These are phyloP conservation scores for Lypha dubia DNA, from an alignment of 2,888 invertebrate species.

Conservation along the genomic window DNA sequence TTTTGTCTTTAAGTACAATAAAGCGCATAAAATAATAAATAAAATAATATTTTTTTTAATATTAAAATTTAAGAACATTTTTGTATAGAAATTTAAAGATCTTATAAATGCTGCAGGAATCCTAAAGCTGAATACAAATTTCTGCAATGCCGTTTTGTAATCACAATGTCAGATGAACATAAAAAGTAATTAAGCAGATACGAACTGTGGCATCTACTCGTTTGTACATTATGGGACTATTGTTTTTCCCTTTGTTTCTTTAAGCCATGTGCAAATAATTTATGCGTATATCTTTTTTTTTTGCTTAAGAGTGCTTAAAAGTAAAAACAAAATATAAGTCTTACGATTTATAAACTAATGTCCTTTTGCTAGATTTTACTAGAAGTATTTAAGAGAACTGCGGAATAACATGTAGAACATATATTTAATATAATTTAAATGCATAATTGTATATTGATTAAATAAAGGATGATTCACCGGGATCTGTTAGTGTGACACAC, in stretches of 20 bases:
- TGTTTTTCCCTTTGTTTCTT: slow-evolving; percentile 28
- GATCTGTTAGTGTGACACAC: too few species aligned
- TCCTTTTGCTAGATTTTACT: neutral
- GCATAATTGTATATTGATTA: slow-evolving; percentile 1
- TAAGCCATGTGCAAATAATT: slow-evolving; percentile 25
- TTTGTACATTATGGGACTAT: slow-evolving; percentile 33
- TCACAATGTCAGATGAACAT: slow-evolving; percentile 49
- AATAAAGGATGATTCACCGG: too few species aligned
- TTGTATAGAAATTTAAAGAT: neutral
- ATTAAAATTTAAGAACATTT: neutral
- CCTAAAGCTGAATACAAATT: neutral
- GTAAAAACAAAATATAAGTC: neutral
- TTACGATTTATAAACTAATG: too few species aligned
- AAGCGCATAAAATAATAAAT: too few species aligned
- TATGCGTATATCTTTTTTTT: neutral
- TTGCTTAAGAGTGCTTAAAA: too few species aligned
- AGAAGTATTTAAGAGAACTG: neutral
- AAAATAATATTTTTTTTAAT: too few species aligned
- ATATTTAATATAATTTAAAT: slow-evolving; percentile 16
- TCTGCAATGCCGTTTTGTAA: slow-evolving; percentile 14
- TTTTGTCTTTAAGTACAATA: too few species aligned
- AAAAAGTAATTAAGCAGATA: slow-evolving; percentile 60
- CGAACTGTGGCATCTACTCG: slow-evolving; percentile 23
- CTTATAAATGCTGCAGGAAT: neutral
- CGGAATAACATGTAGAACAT: neutral